phyloP scores from a whole-genome alignment of 2,888 invertebrate species.

The Scotopteryx bipunctaria region DNA sequence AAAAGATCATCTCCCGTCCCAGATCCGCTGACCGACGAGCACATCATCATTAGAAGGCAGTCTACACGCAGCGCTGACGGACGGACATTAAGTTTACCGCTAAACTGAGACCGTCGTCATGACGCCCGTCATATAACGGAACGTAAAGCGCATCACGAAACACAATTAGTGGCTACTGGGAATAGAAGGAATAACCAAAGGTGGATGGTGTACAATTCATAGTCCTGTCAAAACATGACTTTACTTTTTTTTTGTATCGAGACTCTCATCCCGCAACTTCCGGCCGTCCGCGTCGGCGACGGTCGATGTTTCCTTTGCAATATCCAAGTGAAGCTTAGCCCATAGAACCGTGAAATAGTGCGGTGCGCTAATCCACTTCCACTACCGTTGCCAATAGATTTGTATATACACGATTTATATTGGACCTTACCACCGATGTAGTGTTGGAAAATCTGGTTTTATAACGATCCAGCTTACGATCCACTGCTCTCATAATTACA shows the following conservation, averaged over 20 bases:
- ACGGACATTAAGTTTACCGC: not conserved
- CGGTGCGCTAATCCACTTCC: conserved; percentile 3
- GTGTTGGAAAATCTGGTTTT: no score
- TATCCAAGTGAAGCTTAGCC: not conserved
- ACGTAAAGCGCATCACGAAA: no score
- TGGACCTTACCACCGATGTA: no score
- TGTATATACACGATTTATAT: not conserved
- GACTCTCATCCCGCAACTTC: not conserved
- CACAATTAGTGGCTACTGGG: no score
- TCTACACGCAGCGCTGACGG: conserved; percentile 11
- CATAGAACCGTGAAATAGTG: conserved; percentile 24
- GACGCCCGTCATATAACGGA: not conserved
- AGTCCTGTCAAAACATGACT: no score
- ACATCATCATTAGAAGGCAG: conserved; percentile 15
- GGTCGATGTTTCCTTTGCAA: no score
- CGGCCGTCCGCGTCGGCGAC: not conserved
- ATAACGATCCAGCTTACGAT: no score
- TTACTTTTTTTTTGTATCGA: no score
- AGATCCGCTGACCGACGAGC: not conserved
- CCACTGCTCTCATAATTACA: no score
- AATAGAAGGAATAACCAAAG: no score
- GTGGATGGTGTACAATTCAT: no score
- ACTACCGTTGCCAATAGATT: not conserved
- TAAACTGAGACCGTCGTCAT: not conserved
- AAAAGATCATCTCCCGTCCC: conserved; percentile 1